A percentile compares a stretch with the other conserved stretches of the same genome.
Conservation (phyloP, 2,113 vertebrate species). For the Nycticorax nycticorax region DNA sequence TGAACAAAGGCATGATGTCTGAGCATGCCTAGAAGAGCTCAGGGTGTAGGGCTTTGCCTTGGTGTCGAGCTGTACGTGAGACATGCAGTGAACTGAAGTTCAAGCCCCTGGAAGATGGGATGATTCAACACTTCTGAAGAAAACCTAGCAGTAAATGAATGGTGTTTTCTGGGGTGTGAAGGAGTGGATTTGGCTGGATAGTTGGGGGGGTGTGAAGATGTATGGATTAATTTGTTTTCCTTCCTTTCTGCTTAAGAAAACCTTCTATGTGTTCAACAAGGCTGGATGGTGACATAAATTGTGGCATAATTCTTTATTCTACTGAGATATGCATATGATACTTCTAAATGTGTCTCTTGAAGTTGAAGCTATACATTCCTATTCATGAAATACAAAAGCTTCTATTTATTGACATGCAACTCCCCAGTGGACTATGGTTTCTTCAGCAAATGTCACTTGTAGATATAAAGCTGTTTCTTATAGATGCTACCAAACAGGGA, state of each 20-base stretch:
- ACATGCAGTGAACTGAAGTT: rapidly evolving
- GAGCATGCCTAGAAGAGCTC: neutral
- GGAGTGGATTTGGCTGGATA: neutral
- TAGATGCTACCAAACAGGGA: neutral
- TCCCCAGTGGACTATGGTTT: neutral
- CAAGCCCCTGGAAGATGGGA: neutral
- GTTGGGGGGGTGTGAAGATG: neutral
- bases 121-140: neutral
- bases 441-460: neutral
- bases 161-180: neutral
- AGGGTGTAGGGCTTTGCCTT: neutral
- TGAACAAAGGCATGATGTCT: rapidly evolving
- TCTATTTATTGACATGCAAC: neutral
- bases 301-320: neutral
- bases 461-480: neutral
- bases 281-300: neutral
- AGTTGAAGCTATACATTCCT: neutral
- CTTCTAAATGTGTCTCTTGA: neutral
- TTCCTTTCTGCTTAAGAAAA: neutral
- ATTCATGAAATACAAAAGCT: neutral
- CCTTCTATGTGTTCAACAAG: neutral
- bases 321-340: neutral
- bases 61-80: neutral
- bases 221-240: neutral
- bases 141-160: neutral